Percentiles rank a stretch among this genome's conserved stretches.
Conservation (phyloP, 2,113 vertebrate genomes). For the Esox niger region DNA sequence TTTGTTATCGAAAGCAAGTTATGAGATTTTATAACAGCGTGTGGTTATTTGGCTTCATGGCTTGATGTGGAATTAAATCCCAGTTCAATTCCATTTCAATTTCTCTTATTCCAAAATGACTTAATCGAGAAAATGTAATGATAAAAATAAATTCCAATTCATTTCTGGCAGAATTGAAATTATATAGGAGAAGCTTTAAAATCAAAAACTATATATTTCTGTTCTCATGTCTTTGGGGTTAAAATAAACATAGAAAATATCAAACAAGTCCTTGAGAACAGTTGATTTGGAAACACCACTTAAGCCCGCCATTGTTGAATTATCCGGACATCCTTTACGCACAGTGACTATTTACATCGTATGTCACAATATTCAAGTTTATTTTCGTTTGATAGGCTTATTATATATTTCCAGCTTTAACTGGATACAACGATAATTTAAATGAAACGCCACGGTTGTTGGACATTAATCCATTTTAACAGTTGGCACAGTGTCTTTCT, state of each 20-base stretch:
- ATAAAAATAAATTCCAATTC: no score
- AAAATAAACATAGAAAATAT: background rate
- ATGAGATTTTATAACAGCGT: background rate
- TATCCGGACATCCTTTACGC: background rate
- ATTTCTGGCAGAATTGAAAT: no score
- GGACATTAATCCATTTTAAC: background rate
- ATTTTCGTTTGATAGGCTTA: no score
- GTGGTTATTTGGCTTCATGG: background rate
- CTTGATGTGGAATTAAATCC: background rate
- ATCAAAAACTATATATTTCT: background rate
- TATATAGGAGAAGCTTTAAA: background rate
- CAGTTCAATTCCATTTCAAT: background rate
- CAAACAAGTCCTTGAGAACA: background rate
- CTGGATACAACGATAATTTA: background rate
- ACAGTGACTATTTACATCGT: background rate
- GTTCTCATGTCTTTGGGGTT: background rate
- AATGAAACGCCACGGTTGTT: background rate
- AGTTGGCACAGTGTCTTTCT: background rate
- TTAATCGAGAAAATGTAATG: no score
- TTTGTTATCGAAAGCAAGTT: conserved; percentile 3
- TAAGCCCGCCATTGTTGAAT: background rate
- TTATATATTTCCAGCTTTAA: background rate
- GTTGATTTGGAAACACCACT: no score
- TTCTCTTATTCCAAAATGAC: background rate
- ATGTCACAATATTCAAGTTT: no score